Evolutionary conservation across 1,140 invertebrate genomes (phyloP).

Genomic region (Drosophila pseudoobscura): DNA sequence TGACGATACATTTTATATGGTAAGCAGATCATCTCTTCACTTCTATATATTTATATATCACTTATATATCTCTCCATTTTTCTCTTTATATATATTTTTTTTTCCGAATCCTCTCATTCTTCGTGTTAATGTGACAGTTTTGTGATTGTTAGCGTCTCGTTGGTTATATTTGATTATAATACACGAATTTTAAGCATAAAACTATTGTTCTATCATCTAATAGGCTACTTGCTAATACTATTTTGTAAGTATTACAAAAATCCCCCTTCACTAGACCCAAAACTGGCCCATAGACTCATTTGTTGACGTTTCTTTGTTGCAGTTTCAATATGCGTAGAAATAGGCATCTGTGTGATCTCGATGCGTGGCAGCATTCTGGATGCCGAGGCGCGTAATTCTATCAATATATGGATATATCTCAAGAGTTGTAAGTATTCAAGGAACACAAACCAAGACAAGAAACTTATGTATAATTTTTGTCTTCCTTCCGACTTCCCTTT

Average conservation of each 20-base stretch:
- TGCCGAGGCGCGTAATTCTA: conserved; percentile 88
- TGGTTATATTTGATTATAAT: conserved; percentile 87
- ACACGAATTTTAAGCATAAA: conserved; percentile 85
- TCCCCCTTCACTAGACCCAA: too few relatives aligned
- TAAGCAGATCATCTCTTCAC: conserved; percentile 71
- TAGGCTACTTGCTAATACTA: conserved; percentile 89
- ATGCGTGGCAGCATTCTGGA: conserved; percentile 93
- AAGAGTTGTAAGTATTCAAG: conserved; percentile 87
- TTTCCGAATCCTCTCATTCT: background rate
- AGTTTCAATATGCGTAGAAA: conserved; percentile 88
- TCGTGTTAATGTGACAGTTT: conserved; percentile 55
- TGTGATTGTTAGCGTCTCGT: conserved; percentile 81
- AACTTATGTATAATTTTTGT: background rate
- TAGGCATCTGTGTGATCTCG: conserved; percentile 89
- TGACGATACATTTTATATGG: conserved; percentile 91
- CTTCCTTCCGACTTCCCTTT: background rate
- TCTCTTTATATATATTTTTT: conserved; percentile 1
- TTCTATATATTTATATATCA: too few relatives aligned
- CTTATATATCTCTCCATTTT: conserved; percentile 18
- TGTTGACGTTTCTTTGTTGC: conserved; percentile 68
- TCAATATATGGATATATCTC: conserved; percentile 93
- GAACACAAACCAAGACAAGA: background rate
- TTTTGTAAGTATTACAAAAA: conserved; percentile 71
- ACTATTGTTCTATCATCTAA: conserved; percentile 88
- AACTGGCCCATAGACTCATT: background rate